phyloP scores from a whole-genome alignment of 2,113 vertebrate genomes.

The Merops nubicus region DNA sequence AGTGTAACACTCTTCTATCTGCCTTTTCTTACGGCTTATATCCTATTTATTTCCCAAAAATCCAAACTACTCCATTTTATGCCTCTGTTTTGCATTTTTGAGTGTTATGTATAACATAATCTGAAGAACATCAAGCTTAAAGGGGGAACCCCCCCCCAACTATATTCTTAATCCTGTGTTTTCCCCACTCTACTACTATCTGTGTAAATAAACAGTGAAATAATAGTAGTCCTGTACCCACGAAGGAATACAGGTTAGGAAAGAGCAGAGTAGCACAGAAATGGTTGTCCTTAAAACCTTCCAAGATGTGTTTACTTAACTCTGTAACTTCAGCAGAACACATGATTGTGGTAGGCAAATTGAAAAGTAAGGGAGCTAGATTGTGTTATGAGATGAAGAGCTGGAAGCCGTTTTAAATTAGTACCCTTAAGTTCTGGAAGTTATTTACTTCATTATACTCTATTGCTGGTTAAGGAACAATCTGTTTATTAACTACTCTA shows the following conservation, averaged over 20 bases:
- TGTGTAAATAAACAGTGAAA: not conserved
- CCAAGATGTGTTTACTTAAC: not conserved
- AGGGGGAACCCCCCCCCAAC: too few species aligned
- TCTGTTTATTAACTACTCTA: not conserved
- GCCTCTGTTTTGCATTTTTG: not conserved
- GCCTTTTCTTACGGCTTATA: not conserved
- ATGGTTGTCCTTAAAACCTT: not conserved
- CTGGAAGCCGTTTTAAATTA: not conserved
- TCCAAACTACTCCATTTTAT: not conserved
- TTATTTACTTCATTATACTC: not conserved
- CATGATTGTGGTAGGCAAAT: rapidly evolving
- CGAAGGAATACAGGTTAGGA: not conserved
- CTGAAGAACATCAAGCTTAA: not conserved
- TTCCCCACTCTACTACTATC: not conserved
- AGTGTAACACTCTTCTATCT: not conserved
- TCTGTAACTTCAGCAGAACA: not conserved
- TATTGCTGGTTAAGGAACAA: not conserved
- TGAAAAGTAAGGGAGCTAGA: not conserved
- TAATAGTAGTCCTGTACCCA: not conserved
- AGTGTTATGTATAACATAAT: not conserved
- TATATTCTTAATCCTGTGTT: not conserved
- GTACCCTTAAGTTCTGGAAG: not conserved
- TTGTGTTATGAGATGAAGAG: not conserved
- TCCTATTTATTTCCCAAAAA: not conserved
- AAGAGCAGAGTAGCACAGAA: not conserved